These are phyloP conservation scores for Gonioctena quinquepunctata DNA, from an alignment of 1,140 invertebrate genomes.

Conservation along the genomic window DNA sequence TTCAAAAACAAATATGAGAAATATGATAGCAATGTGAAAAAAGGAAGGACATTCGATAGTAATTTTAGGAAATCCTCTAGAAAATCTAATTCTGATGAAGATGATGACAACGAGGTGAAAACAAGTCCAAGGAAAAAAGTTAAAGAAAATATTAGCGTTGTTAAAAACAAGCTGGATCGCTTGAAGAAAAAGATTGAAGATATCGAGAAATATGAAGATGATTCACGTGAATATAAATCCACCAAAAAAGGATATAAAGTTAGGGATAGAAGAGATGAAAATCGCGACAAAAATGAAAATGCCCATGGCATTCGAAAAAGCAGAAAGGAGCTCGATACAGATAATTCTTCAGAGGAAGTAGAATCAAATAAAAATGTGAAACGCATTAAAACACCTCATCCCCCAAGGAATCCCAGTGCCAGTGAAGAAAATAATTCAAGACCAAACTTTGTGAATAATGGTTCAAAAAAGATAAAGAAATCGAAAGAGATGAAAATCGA, in stretches of 20 bases:
- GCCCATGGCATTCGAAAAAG: neutral
- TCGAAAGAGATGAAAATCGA: conserved; percentile 8
- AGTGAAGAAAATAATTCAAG: too few species aligned
- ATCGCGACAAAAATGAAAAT: neutral
- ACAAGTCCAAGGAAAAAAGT: neutral
- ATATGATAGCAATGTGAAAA: too few species aligned
- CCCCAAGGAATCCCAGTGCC: too few species aligned
- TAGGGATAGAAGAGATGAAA: neutral
- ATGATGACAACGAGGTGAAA: neutral
- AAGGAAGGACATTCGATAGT: too few species aligned
- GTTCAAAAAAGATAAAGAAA: conserved; percentile 7
- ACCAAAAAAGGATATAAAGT: neutral
- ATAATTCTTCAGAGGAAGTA: neutral
- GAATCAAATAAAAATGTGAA: neutral
- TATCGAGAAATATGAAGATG: neutral
- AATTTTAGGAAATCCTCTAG: too few species aligned
- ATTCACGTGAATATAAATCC: neutral
- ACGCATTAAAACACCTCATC: too few species aligned
- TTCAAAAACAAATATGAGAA: too few species aligned
- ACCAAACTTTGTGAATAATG: too few species aligned
- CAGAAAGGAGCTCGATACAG: neutral
- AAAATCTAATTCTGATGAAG: neutral
- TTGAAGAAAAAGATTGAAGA: neutral
- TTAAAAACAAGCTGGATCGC: neutral
- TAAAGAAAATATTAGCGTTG: neutral